Evolutionary conservation across 1,140 invertebrate genomes (phyloP).

Genomic region (Pteromalus puparum): DNA sequence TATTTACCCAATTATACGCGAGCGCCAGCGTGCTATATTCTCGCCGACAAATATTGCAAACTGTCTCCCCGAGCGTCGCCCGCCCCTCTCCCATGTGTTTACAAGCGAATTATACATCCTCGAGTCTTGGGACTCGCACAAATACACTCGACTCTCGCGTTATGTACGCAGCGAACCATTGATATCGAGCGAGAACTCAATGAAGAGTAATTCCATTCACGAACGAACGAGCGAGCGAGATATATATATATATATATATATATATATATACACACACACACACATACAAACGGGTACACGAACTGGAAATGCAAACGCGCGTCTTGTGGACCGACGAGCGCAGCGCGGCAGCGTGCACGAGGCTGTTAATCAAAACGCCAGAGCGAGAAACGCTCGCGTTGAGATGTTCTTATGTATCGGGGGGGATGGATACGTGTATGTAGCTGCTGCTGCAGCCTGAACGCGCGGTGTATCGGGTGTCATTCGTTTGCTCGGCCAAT

Average conservation of each 20-base stretch:
- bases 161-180: not conserved
- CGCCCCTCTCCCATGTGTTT: not conserved
- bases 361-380: slow-evolving; percentile 18
- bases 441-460: not conserved
- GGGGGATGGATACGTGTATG: no score
- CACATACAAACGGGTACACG: not conserved
- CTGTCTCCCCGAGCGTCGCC: not conserved
- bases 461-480: slow-evolving; percentile 15
- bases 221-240: not conserved
- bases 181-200: not conserved
- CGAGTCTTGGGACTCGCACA: not conserved
- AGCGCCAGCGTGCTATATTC: not conserved
- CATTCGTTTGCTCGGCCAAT: slow-evolving; percentile 29
- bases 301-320: not conserved
- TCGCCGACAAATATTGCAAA: not conserved
- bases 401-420: slow-evolving; percentile 31
- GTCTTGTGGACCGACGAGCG: not conserved
- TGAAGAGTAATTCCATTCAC: slow-evolving; percentile 12
- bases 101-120: slow-evolving; percentile 11
- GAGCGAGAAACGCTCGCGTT: not conserved
- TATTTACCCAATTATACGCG: slow-evolving; percentile 18
- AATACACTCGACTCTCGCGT: no score
- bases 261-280: no score
- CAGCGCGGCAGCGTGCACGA: not conserved
- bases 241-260: no score